Conservation (phyloP, 2,888 invertebrate species). For the Leptopterna dolabrata region DNA sequence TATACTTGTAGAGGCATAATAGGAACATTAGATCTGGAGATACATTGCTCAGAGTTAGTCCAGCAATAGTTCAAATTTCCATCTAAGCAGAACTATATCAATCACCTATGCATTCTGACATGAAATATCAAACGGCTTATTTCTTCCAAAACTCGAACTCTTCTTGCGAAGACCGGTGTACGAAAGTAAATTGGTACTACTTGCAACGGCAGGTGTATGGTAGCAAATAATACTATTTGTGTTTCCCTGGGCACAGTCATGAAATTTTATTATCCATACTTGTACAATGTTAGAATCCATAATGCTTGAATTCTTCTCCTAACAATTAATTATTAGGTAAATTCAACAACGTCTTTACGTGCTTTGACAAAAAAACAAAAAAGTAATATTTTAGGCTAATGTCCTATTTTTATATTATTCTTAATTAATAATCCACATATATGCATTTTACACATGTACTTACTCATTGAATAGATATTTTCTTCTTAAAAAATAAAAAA, state of each 20-base stretch:
- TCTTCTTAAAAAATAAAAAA: slow-evolving; percentile 56
- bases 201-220: too few species aligned
- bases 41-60: too few species aligned
- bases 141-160: too few species aligned
- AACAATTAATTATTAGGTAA: neutral
- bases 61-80: too few species aligned
- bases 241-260: slow-evolving; percentile 36
- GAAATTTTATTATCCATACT: slow-evolving; percentile 46
- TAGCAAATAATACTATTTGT: too few species aligned
- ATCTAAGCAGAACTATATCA: too few species aligned
- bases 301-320: neutral
- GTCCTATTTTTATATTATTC: slow-evolving; percentile 20
- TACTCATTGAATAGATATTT: slow-evolving; percentile 46
- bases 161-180: too few species aligned
- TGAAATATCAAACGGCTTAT: too few species aligned
- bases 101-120: too few species aligned
- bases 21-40: too few species aligned
- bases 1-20: too few species aligned
- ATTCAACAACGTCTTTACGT: slow-evolving; percentile 11
- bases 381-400: slow-evolving; percentile 43
- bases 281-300: neutral
- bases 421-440: slow-evolving; percentile 31
- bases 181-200: too few species aligned
- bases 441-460: slow-evolving; percentile 35
- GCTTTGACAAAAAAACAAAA: slow-evolving; percentile 16